Base-by-base conservation (phyloP, 1,140 invertebrate species). In the Gonatopus flavifemur region DNA sequence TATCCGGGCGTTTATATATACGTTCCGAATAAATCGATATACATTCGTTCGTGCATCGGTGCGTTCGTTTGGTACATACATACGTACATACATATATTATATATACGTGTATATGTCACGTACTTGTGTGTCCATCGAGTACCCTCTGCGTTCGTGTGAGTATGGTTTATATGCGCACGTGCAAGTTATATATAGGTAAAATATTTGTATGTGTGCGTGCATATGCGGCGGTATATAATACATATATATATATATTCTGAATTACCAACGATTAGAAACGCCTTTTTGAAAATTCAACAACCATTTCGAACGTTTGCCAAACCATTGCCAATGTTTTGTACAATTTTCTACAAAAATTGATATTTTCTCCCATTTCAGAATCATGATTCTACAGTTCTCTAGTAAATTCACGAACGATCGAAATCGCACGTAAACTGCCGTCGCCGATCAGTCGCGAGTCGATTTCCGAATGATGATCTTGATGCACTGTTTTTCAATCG, bases 61-160 rank as follows among this genome's bases (percentile, higher is more conserved):
- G 36, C 32, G 53, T 52, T 59, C 56, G 35, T 52, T 60, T 57
- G 57, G 60, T 61, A 61, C 60, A 56, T 37, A 35, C 15, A 18
- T 47, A 16, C 19, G 8, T 30, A 6, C 22, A 21, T 5, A n/a
- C 57, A 61, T 59, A 38, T 52, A 61, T 57, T 52, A 61, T 61
- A 61, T 61, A 56, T 37, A 35, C 15, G 18, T 47, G 15, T 22
- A 6, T 30, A 6, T 30, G 25, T 5, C 6, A 9, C 12, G 12
- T n/a, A n/a, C 7, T 3, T 16, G 10, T 47, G 50, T 37, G 20
- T 22, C 10, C 9, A 2, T 31, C n/a, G n/a, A n/a, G n/a, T n/a
- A n/a, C n/a, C n/a, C 10, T 18, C 30, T 15, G 28, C 19, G 25
- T 24, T 13, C 2, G 8, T n/a, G 9, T n/a, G 9, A 33, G 3